Base-by-base conservation (phyloP, 1,140 invertebrate species). In the Ruditapes philippinarum region DNA sequence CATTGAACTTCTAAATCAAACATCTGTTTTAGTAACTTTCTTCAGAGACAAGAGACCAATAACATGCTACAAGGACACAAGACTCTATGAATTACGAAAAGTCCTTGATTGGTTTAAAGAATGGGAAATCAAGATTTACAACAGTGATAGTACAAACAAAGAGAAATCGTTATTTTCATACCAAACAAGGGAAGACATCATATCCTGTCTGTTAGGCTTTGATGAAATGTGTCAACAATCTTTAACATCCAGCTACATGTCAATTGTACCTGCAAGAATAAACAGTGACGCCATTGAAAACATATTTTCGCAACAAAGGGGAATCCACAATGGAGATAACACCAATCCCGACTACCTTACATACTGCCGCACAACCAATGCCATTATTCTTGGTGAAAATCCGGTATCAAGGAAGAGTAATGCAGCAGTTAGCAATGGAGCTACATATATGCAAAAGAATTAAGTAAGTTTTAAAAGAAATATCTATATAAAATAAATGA, bases 11-110 rank as follows among this genome's bases (percentile, higher is more conserved):
- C 28, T 65, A 1, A n/a, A 60, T 33, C 12, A 60, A 65, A 82
- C 31, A 36, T 25, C 14, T 65, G 3, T 40, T 14, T 31, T 82
- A 11, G 80, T 82, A 57, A 38, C 14, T 38, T 17, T 82, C 9
- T 82, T 82, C 65, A 9, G 80, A 42, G 80, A 82, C 33, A 51
- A 36, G 3, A 82, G 80, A 82, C 4, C 80, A 60, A 65, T 82
- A 9, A 12, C 17, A 25, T 4, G 17, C 54, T 62, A 31, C 12
- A 38, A 65, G 12, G 80, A 82, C 57, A 42, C 2, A 14, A 4
- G 81, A 3, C 38, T 51, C 4, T 28, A 40, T 22, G 25, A 28
- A 25, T 14, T 22, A 17, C 33, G 51, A 45, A 22, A 22, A 7
- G 42, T 51, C 3, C 12, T 51, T 51, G 0, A 49, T 1, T 78